Conservation (phyloP, 1,140 invertebrate genomes). For the Venturia canescens region DNA sequence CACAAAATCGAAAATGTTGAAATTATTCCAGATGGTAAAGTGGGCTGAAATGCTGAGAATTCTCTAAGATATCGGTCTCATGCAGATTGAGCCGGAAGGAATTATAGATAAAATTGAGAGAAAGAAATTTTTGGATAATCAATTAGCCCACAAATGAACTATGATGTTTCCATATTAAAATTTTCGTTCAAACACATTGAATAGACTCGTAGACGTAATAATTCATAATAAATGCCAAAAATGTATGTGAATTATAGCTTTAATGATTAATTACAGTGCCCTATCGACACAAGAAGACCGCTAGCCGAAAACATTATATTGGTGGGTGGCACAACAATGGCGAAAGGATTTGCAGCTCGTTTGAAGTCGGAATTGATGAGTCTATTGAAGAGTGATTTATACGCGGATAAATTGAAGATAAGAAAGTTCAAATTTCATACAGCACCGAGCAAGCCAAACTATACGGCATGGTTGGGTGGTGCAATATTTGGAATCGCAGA, state of each 20-base stretch:
- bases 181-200: not conserved
- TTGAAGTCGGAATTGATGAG: slow-evolving; percentile 85
- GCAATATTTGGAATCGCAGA: slow-evolving; percentile 91
- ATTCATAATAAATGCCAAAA: no score
- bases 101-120: no score
- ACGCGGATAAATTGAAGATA: slow-evolving; percentile 81
- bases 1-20: no score
- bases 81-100: no score
- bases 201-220: no score
- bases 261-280: slow-evolving; percentile 79
- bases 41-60: no score
- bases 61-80: no score
- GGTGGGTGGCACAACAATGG: slow-evolving; percentile 89
- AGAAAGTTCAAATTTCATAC: slow-evolving; percentile 87
- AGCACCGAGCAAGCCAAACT: slow-evolving; percentile 89
- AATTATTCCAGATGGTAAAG: no score
- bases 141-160: slow-evolving; percentile 20
- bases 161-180: not conserved
- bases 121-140: no score
- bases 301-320: slow-evolving; percentile 90
- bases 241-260: not conserved
- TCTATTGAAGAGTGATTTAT: slow-evolving; percentile 81
- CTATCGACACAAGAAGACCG: slow-evolving; percentile 84
- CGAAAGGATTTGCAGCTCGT: slow-evolving; percentile 87
- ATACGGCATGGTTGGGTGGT: slow-evolving; percentile 90